These are phyloP conservation scores for Heliconius sara DNA, from an alignment of 2,888 invertebrate genomes.

Conservation along the genomic window DNA sequence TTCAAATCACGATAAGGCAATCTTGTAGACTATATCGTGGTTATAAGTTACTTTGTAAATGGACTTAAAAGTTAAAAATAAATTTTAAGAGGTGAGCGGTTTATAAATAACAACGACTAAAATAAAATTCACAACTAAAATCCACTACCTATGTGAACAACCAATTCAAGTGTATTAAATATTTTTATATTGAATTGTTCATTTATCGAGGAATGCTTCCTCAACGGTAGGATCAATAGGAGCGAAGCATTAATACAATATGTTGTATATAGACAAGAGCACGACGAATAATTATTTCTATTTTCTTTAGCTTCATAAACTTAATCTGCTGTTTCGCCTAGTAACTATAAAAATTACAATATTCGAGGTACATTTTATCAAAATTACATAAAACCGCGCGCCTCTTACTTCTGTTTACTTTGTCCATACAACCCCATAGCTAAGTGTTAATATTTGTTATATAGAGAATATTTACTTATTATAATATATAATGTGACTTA, in stretches of 20 bases:
- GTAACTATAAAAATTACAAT: not conserved
- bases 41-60: constrained; percentile 1
- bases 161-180: too few species aligned
- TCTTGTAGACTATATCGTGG: not conserved
- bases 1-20: constrained; percentile 13
- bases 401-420: constrained; percentile 51
- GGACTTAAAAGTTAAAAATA: not conserved
- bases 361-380: not conserved
- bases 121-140: too few species aligned
- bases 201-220: too few species aligned
- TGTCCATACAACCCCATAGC: constrained; percentile 50
- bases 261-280: not conserved
- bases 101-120: not conserved
- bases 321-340: not conserved
- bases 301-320: not conserved
- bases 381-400: constrained; percentile 10
- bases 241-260: not conserved
- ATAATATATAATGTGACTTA: constrained; percentile 54
- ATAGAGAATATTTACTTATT: constrained; percentile 50
- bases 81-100: constrained; percentile 12
- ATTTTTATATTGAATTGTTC: too few species aligned
- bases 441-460: constrained; percentile 53
- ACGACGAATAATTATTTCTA: not conserved
- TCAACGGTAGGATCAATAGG: not conserved
- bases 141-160: too few species aligned